These are phyloP conservation scores for Pelecanus crispus DNA, from an alignment of 2,113 vertebrate genomes.

Conservation along the genomic window DNA sequence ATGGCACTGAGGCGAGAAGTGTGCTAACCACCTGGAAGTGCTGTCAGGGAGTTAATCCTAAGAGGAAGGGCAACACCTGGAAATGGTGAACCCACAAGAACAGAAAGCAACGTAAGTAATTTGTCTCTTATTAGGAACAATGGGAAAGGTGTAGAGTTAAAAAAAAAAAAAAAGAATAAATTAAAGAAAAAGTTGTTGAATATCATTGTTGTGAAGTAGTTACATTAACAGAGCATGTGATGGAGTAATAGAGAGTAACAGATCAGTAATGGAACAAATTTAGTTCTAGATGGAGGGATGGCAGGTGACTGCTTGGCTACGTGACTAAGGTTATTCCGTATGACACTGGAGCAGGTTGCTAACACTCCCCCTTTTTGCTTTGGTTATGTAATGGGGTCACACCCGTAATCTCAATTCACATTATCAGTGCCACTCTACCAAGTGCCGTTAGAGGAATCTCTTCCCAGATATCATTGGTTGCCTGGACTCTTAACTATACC, in stretches of 20 bases:
- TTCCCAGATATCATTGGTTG: not conserved
- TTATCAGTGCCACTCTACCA: not conserved
- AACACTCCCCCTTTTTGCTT: not conserved
- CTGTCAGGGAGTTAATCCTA: not conserved
- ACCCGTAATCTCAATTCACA: not conserved
- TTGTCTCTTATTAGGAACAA: not conserved
- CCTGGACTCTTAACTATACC: too few relatives aligned
- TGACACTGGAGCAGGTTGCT: not conserved
- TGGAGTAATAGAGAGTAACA: not conserved
- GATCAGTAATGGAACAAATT: not conserved
- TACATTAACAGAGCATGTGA: not conserved
- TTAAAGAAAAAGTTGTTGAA: not conserved
- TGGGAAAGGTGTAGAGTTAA: accelerated
- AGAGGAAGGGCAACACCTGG: not conserved
- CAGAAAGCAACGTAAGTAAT: not conserved
- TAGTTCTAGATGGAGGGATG: not conserved
- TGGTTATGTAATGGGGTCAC: not conserved
- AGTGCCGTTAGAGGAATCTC: not conserved
- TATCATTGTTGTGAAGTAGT: not conserved
- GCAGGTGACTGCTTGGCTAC: not conserved
- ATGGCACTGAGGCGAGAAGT: not conserved
- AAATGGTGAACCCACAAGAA: not conserved
- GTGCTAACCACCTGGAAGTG: not conserved
- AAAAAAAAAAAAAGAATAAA: not conserved
- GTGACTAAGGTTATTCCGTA: accelerated